These are phyloP conservation scores for Oscheius onirici DNA, from an alignment of 2,888 invertebrate genomes.

Conservation along the genomic window DNA sequence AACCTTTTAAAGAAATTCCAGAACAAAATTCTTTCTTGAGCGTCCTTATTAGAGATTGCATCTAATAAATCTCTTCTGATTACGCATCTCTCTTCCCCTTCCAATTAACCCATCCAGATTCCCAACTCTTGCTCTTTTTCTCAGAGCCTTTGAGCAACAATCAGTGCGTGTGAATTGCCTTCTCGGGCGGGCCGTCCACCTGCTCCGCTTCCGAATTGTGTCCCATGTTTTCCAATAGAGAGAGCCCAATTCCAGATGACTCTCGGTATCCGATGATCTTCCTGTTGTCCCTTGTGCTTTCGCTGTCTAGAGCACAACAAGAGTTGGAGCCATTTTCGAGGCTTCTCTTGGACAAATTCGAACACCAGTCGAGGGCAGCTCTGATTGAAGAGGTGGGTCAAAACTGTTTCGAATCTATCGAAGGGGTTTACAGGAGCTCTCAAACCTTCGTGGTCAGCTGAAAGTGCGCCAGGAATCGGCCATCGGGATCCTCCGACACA, in stretches of 20 bases:
- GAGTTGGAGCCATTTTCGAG: constrained; percentile 29
- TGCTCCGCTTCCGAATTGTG: not conserved
- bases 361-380: constrained; percentile 30
- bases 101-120: no score
- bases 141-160: not conserved
- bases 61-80: no score
- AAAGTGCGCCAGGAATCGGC: constrained; percentile 16
- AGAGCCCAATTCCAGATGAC: not conserved
- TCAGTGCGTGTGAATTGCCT: not conserved
- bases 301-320: constrained; percentile 14
- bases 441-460: constrained; percentile 1
- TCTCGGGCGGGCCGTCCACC: not conserved
- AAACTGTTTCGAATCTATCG: not conserved
- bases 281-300: constrained; percentile 5
- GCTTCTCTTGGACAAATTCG: constrained; percentile 33
- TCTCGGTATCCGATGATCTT: not conserved
- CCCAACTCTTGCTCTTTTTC: not conserved
- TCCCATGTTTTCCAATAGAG: not conserved
- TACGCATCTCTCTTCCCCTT: not conserved
- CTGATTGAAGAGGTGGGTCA: constrained; percentile 30
- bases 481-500: not conserved
- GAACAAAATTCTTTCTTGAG: no score
- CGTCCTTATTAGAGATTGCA: no score
- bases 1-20: no score
- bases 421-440: constrained; percentile 14